Percentiles rank a stretch among this genome's conserved stretches.
Conservation (phyloP, 1,140 invertebrate genomes). For the Cydia amplana region DNA sequence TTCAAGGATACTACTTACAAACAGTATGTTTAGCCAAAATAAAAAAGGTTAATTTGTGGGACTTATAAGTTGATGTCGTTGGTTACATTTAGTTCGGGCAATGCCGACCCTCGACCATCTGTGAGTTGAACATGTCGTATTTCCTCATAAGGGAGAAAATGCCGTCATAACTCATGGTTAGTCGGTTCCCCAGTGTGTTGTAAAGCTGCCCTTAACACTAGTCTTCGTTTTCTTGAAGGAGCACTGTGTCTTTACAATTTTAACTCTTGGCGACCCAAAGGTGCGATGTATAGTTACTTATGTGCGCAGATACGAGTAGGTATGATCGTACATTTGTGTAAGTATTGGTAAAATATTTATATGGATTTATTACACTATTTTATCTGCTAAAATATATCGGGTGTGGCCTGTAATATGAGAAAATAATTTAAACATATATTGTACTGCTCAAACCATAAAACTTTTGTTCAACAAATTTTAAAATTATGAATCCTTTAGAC, state of each 20-base stretch:
- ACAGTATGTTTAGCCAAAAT: no score
- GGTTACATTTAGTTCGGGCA: constrained; percentile 54
- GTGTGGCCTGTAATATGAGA: no score
- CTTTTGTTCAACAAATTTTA: no score
- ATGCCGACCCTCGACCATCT: constrained; percentile 58
- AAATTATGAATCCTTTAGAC: no score
- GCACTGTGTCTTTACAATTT: constrained; percentile 44
- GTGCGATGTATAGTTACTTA: neutral
- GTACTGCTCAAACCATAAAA: no score
- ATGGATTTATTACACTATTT: no score
- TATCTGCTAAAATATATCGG: no score
- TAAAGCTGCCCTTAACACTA: constrained; percentile 77
- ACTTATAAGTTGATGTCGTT: constrained; percentile 11
- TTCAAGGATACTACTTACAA: no score
- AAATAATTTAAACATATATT: no score
- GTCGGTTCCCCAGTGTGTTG: constrained; percentile 68
- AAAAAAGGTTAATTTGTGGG: constrained; percentile 3
- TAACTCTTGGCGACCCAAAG: constrained; percentile 35
- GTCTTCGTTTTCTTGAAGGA: constrained; percentile 72
- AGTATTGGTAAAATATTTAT: no score
- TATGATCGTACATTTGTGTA: neutral
- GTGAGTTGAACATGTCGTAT: constrained; percentile 71
- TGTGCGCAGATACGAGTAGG: no score
- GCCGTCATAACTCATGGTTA: constrained; percentile 75
- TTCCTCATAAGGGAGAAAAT: constrained; percentile 76